A percentile compares a stretch with the other conserved stretches of the same genome.
phyloP scores from a whole-genome alignment of 2,888 invertebrate genomes.

The Brachylomia viminalis region DNA sequence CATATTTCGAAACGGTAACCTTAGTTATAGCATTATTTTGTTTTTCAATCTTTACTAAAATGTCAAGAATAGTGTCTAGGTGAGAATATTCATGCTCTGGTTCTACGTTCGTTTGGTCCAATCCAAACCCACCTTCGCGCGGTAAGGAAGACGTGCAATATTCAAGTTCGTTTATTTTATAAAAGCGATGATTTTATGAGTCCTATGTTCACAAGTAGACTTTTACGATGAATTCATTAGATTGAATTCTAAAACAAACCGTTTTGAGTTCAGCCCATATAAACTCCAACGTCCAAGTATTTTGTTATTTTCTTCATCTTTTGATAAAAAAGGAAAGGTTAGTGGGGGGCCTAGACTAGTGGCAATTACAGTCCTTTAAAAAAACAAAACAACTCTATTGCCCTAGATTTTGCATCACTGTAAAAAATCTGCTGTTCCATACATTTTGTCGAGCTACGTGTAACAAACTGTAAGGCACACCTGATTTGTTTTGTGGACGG shows the following conservation, averaged over 20 bases:
- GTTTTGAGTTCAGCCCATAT: neutral
- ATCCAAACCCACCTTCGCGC: neutral
- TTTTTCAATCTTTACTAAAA: neutral
- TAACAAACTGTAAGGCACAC: too few relatives aligned
- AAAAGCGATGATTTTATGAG: slow-evolving; percentile 1
- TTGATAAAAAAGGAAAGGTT: neutral
- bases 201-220: neutral
- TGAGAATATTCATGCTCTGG: neutral
- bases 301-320: neutral
- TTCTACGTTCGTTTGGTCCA: neutral
- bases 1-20: neutral
- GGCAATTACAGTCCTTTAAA: too few relatives aligned
- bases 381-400: too few relatives aligned
- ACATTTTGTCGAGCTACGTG: too few relatives aligned
- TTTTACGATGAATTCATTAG: slow-evolving; percentile 9
- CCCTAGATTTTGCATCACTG: neutral
- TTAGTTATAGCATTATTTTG: neutral
- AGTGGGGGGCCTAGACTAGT: neutral
- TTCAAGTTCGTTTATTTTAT: slow-evolving; percentile 4
- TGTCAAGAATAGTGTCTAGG: neutral
- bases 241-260: slow-evolving; percentile 21
- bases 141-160: neutral
- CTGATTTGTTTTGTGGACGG: too few relatives aligned
- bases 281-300: neutral
- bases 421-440: too few relatives aligned